These are phyloP conservation scores for Eolophus roseicapilla DNA, from an alignment of 2,113 vertebrate species.

Conservation along the genomic window DNA sequence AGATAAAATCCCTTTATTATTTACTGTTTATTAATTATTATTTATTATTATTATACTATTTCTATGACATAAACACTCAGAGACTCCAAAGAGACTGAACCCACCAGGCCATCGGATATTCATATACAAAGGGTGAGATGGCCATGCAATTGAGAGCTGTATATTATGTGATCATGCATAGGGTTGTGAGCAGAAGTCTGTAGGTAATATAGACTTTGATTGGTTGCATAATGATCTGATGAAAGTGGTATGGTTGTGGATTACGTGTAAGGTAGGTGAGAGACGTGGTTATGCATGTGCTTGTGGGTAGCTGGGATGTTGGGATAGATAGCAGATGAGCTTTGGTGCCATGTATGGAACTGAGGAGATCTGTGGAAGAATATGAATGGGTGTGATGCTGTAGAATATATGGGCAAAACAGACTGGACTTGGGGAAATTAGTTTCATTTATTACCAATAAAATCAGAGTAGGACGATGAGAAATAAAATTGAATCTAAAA, in stretches of 20 bases:
- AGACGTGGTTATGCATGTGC: neutral
- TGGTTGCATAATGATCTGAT: neutral
- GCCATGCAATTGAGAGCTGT: neutral
- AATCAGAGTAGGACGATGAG: neutral
- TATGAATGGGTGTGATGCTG: neutral
- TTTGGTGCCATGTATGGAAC: neutral
- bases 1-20: neutral
- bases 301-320: neutral
- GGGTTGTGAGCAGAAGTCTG: neutral
- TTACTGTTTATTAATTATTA: neutral
- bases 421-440: fast-evolving
- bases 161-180: neutral
- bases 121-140: neutral
- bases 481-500: neutral
- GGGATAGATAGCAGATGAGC: neutral
- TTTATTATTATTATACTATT: neutral
- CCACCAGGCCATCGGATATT: neutral
- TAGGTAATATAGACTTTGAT: neutral
- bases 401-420: neutral
- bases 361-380: neutral
- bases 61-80: neutral
- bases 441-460: neutral
- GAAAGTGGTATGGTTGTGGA: neutral
- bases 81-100: neutral
- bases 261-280: neutral